Evolutionary conservation across 2,888 invertebrate genomes (phyloP).

Genomic region (Bruchidius siliquastri): DNA sequence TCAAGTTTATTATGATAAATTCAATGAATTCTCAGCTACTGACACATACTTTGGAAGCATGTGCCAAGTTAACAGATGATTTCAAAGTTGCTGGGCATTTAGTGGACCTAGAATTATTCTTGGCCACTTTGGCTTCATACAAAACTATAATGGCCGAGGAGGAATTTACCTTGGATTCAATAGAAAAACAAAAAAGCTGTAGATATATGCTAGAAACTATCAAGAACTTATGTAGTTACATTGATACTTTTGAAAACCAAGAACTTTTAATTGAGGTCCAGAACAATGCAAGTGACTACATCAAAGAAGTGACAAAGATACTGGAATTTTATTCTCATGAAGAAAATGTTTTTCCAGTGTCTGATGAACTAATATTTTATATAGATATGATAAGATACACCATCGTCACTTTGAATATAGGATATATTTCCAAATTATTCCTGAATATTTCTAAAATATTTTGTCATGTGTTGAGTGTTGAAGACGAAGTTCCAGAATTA

Average conservation of each 20-base stretch:
- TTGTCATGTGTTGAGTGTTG: constrained; percentile 20
- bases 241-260: constrained; percentile 20
- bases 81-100: constrained; percentile 24
- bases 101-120: constrained; percentile 23
- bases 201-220: constrained; percentile 32
- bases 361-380: constrained; percentile 31
- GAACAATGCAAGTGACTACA: constrained; percentile 21
- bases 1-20: constrained; percentile 69
- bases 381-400: constrained; percentile 32
- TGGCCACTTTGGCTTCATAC: constrained; percentile 28
- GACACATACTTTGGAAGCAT: constrained; percentile 55
- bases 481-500: constrained; percentile 24
- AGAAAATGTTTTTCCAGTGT: constrained; percentile 33
- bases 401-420: constrained; percentile 25
- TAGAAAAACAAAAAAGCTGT: constrained; percentile 23
- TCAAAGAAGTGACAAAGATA: constrained; percentile 25
- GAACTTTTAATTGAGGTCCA: constrained; percentile 16
- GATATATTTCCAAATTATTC: constrained; percentile 27
- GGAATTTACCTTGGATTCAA: constrained; percentile 28
- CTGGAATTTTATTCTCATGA: constrained; percentile 27
- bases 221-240: constrained; percentile 33
- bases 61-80: constrained; percentile 38
- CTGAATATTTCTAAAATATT: constrained; percentile 27
- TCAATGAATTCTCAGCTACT: constrained; percentile 64
- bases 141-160: constrained; percentile 22